Base-by-base conservation (phyloP, 2,888 invertebrate genomes). In the Tortrix viridana region DNA sequence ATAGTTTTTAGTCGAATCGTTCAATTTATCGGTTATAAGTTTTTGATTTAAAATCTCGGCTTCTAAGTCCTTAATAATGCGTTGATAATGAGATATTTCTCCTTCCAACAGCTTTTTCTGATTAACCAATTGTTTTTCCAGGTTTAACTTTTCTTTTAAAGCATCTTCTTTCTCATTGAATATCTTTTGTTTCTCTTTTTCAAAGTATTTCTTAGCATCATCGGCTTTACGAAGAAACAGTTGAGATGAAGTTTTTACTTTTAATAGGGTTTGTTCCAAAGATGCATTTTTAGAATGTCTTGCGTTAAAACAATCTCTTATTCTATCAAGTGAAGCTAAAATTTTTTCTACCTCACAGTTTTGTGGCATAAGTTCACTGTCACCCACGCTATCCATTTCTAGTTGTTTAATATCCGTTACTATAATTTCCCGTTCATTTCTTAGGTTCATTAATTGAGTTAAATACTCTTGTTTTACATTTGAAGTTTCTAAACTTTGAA, bases 171-270 rank as follows among this genome's bases (percentile, higher is more conserved):
- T 90, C 69, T 91, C 91, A 67, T 69, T 74, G 1, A 80, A 65
- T 57, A 88, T 85, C 72, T 89, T 91, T 73, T 82, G 83, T 73
- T 86, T 88, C 73, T 91, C 91, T 67, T 80, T 84, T 77, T 91
- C 89, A 5, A 86, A 81, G 38, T 87, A 72, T 70, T 74, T 84
- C 69, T 84, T 88, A 5, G 89, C 89, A 75, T 90, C 89, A 60
- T 89, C 86, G 0, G 90, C 86, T 80, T 91, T 91, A 49, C 71
- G 81, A 67, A 86, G 73, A 43, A 91, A 79, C 58, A 91, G 62
- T 66, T 89, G 85, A 46, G 87, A 89, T 49, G 90, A 89, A 32
- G 80, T 83, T 72, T 88, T 84, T 5, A 88, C 81, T 72, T 83
- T 84, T 1, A 78, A 64, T 64, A 90, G 73, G 22, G 83, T 85